Conservation (phyloP, 2,797 vertebrate genomes). For the Molothrus ater region DNA sequence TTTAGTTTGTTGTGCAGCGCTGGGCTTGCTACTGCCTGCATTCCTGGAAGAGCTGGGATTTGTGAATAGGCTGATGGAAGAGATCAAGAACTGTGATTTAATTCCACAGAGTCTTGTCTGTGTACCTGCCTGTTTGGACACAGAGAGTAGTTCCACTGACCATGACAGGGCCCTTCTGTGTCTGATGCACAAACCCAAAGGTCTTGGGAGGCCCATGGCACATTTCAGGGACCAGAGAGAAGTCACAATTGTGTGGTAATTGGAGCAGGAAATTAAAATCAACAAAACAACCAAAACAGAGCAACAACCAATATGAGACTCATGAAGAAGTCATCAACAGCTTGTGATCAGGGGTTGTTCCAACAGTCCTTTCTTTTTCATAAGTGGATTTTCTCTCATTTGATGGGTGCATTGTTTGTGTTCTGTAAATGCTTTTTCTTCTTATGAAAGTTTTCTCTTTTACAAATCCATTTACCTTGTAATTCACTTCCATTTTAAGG, state of each 20-base stretch:
- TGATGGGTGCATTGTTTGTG: neutral
- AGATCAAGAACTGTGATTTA: neutral
- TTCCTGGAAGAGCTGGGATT: neutral
- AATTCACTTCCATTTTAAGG: neutral
- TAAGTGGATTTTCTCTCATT: neutral
- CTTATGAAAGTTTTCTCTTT: neutral
- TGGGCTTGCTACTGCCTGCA: neutral
- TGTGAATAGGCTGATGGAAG: neutral
- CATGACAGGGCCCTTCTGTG: neutral
- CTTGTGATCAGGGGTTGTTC: neutral
- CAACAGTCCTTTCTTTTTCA: neutral
- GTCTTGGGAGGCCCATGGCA: neutral
- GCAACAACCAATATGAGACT: neutral
- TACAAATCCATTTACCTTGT: neutral
- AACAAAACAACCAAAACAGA: neutral
- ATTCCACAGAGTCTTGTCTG: accelerated
- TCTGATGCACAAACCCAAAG: neutral
- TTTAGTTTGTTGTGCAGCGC: neutral
- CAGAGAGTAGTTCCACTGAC: accelerated
- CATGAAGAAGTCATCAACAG: neutral
- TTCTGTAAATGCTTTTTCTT: neutral
- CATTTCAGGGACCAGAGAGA: neutral
- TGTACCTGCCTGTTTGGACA: neutral
- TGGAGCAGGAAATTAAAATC: neutral
- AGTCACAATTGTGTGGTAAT: neutral